These are phyloP conservation scores for Orthosia gracilis DNA, from an alignment of 2,888 invertebrate species.

Conservation along the genomic window DNA sequence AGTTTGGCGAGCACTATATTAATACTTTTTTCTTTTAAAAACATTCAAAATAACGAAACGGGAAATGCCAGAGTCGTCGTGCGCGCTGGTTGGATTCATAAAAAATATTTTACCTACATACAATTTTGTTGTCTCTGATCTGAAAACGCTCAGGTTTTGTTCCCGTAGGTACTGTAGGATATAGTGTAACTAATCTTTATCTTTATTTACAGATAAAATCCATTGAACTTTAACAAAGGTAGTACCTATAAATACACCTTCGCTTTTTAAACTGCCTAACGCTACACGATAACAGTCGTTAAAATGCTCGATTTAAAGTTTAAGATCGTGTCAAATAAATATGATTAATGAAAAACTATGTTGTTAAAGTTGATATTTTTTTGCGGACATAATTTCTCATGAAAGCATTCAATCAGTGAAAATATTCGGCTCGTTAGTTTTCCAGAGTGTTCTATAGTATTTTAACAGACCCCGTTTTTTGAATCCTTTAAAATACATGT, in stretches of 20 bases:
- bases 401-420: conserved; percentile 34
- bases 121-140: neutral
- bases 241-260: neutral
- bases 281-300: neutral
- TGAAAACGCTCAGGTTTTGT: neutral
- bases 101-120: neutral
- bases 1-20: too few relatives aligned
- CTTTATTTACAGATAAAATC: conserved; percentile 3
- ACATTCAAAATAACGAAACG: neutral
- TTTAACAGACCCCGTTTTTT: neutral
- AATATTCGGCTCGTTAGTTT: conserved; percentile 22
- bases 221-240: neutral
- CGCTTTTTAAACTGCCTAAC: neutral
- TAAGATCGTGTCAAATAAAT: neutral
- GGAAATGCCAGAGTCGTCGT: neutral
- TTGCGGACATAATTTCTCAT: neutral
- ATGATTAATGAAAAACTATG: neutral
- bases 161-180: too few relatives aligned
- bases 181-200: too few relatives aligned
- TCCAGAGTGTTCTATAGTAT: neutral
- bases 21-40: too few relatives aligned
- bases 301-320: neutral
- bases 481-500: neutral
- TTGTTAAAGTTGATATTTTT: conserved; percentile 9
- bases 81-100: conserved; percentile 1